Percentiles rank a stretch among this genome's conserved stretches.
Evolutionary conservation across 2,113 vertebrate species (phyloP).

Genomic region (Lepidiolamprologus cunningtoni): DNA sequence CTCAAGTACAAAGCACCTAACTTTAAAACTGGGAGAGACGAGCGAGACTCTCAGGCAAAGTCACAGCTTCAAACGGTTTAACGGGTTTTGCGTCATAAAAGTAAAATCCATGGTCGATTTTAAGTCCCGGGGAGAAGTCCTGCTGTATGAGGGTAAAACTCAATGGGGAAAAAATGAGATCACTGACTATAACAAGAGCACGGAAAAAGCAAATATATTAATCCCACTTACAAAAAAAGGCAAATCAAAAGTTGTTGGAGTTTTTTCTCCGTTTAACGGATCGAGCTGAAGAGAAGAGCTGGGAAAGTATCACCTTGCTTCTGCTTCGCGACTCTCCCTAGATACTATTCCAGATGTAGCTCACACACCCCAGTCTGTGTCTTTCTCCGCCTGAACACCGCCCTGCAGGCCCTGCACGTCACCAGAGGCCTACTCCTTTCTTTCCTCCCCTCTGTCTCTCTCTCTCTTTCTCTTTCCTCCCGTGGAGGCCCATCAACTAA

Average conservation of each 20-base stretch:
- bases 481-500: constrained; percentile 12
- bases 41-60: background rate
- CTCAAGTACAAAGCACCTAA: background rate
- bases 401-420: constrained; percentile 70
- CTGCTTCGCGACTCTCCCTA: constrained; percentile 48
- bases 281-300: constrained; percentile 30
- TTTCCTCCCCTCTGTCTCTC: background rate
- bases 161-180: background rate
- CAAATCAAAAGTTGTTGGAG: background rate
- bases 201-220: background rate
- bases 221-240: constrained; percentile 67
- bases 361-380: constrained; percentile 53
- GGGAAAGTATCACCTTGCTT: constrained; percentile 12
- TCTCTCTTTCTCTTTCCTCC: background rate
- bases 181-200: background rate
- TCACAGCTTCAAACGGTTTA: background rate
- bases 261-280: constrained; percentile 12
- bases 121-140: constrained; percentile 19
- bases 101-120: constrained; percentile 23
- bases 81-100: background rate
- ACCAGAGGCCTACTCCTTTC: constrained; percentile 39
- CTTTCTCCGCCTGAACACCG: constrained; percentile 68
- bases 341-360: constrained; percentile 74
- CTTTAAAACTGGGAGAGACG: background rate
- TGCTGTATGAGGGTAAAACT: background rate